Percentiles rank a stretch among this genome's conserved stretches.
These are phyloP conservation scores for Leucosticte australis DNA, from an alignment of 2,113 vertebrate species.

Conservation along the genomic window DNA sequence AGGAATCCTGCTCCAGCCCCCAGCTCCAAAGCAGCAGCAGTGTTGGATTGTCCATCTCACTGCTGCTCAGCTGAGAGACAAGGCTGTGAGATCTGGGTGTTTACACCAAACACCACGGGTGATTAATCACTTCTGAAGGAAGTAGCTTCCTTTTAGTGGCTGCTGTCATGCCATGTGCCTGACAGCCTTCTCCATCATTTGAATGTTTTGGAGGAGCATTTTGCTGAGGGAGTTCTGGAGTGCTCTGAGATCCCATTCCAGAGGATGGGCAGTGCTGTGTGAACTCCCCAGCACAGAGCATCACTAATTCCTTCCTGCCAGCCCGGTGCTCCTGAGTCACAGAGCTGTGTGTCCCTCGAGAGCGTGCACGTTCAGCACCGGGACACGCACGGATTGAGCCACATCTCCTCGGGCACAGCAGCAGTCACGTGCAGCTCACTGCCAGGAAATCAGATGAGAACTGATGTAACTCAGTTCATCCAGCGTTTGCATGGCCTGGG, in stretches of 20 bases:
- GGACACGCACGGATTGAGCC: conserved; percentile 2
- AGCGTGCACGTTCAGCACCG: neutral
- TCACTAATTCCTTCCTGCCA: neutral
- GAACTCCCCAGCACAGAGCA: rapidly evolving
- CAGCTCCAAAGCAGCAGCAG: neutral
- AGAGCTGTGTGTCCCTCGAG: neutral
- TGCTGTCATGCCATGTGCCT: neutral
- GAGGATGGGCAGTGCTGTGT: neutral
- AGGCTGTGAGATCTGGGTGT: neutral
- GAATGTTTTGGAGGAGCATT: neutral
- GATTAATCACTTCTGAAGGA: neutral
- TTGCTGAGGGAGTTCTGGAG: neutral
- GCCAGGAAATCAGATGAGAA: conserved; percentile 17
- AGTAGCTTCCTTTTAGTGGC: neutral
- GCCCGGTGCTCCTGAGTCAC: neutral
- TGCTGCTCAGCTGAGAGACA: neutral
- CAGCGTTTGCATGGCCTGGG: neutral
- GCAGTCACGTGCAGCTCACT: neutral
- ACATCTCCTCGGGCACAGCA: conserved; percentile 32
- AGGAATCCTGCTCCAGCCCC: neutral
- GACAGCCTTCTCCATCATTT: neutral
- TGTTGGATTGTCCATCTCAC: neutral
- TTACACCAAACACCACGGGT: neutral
- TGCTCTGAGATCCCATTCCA: neutral
- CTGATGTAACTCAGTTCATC: conserved; percentile 15